These are phyloP conservation scores for Bombycilla garrulus DNA, from an alignment of 2,113 vertebrate species.

Conservation along the genomic window DNA sequence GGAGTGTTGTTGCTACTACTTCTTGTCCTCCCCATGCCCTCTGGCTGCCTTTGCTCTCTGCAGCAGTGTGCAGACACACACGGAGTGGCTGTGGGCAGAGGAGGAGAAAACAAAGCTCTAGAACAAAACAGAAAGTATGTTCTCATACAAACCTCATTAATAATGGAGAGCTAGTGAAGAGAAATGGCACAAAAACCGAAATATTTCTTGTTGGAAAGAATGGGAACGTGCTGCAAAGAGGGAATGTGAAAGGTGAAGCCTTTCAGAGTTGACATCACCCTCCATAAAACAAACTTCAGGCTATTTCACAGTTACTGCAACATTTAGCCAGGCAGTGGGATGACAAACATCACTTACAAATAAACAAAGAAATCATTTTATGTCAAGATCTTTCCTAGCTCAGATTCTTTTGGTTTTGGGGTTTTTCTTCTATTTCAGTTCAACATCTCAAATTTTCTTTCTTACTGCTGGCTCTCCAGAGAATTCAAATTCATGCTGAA, in stretches of 20 bases:
- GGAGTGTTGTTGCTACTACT: neutral
- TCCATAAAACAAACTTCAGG: neutral
- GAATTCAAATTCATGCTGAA: neutral
- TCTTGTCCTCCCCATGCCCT: neutral
- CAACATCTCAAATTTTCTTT: neutral
- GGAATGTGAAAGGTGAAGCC: neutral
- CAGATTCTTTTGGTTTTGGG: neutral
- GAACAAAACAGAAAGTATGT: slow-evolving; percentile 12
- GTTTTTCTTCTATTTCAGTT: neutral
- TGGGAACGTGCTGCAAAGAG: neutral
- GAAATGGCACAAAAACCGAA: neutral
- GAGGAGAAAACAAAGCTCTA: neutral
- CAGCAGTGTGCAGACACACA: rapidly evolving
- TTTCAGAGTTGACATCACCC: neutral
- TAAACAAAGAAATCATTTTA: neutral
- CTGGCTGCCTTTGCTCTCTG: neutral
- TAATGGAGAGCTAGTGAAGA: neutral
- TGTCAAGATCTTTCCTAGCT: neutral
- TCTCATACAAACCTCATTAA: slow-evolving; percentile 32
- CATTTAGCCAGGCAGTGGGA: neutral
- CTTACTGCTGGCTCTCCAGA: neutral
- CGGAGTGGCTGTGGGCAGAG: neutral
- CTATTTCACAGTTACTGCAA: neutral
- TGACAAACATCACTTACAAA: neutral
- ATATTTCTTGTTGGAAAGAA: neutral